phyloP scores from a whole-genome alignment of 2,888 invertebrate species.

The Eupithecia subumbrata region DNA sequence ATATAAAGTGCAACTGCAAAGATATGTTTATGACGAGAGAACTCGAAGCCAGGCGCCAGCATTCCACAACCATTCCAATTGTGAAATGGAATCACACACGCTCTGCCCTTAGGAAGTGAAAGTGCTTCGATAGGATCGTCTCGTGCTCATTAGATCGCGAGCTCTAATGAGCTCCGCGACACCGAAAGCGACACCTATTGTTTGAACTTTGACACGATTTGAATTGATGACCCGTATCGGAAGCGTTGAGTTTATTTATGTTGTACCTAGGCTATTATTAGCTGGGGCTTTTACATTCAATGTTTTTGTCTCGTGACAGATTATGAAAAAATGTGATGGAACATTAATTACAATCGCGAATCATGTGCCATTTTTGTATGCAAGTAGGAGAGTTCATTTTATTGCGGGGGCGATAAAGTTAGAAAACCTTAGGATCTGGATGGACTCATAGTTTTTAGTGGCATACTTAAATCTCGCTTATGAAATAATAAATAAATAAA shows the following conservation, averaged over 20 bases:
- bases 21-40: too few relatives aligned
- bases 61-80: slow-evolving; percentile 15
- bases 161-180: slow-evolving; percentile 68
- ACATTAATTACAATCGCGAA: background rate
- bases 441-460: background rate
- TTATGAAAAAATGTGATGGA: background rate
- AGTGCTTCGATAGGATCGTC: slow-evolving; percentile 74
- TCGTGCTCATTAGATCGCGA: slow-evolving; percentile 75
- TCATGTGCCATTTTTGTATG: background rate
- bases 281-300: background rate
- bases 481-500: too few relatives aligned
- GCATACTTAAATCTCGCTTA: too few relatives aligned
- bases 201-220: slow-evolving; percentile 56
- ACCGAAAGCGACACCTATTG: slow-evolving; percentile 57
- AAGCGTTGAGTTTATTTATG: background rate
- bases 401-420: background rate
- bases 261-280: background rate
- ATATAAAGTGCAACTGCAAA: too few relatives aligned
- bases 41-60: background rate
- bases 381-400: background rate
- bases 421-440: background rate
- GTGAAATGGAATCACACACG: slow-evolving; percentile 31
- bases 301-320: background rate
- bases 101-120: slow-evolving; percentile 71
- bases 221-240: slow-evolving; percentile 53